Percentiles rank a stretch among this genome's conserved stretches.
Conservation (phyloP, 2,113 vertebrate genomes). For the Orientallactaga bullata region DNA sequence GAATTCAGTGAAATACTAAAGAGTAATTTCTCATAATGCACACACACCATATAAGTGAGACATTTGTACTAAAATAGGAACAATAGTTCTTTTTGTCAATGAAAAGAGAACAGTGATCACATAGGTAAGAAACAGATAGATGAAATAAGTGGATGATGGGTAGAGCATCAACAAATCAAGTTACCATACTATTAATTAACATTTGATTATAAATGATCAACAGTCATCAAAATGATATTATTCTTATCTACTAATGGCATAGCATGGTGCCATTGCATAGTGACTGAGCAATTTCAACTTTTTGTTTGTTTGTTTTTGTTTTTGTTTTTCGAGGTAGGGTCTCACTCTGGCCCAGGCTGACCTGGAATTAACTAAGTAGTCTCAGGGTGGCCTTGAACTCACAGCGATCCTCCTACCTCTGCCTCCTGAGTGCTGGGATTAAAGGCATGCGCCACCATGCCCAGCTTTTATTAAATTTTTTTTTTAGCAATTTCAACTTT, state of each 20-base stretch:
- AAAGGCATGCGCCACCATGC: no score
- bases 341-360: no score
- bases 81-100: neutral
- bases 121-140: neutral
- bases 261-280: neutral
- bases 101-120: neutral
- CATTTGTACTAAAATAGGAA: constrained; percentile 3
- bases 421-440: no score
- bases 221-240: neutral
- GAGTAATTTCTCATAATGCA: constrained; percentile 4
- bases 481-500: neutral
- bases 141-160: no score
- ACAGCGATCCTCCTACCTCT: no score
- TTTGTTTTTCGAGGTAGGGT: no score
- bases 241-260: neutral
- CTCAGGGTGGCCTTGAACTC: no score
- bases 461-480: no score
- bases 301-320: no score
- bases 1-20: neutral
- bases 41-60: neutral
- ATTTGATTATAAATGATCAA: constrained; percentile 3
- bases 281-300: neutral
- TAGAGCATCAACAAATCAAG: neutral
- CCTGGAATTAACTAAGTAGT: no score
- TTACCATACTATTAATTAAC: neutral